phyloP scores from a whole-genome alignment of 2,888 invertebrate genomes.

The Lasioglossum calceatum region DNA sequence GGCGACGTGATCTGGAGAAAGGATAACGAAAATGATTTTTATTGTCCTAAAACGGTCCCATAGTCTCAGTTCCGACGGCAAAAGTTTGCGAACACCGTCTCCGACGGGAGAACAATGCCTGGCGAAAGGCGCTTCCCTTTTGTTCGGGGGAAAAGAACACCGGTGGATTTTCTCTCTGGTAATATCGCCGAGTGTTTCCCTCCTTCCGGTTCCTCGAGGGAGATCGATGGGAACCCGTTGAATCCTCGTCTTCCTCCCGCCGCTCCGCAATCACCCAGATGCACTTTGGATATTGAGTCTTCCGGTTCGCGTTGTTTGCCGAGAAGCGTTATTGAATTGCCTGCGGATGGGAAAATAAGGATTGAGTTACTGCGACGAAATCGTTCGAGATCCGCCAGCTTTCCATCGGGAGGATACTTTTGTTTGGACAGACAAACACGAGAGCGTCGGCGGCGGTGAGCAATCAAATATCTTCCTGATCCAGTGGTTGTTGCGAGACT shows the following conservation, averaged over 20 bases:
- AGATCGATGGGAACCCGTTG: slow-evolving; percentile 33
- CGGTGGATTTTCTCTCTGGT: not conserved
- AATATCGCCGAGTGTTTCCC: not conserved
- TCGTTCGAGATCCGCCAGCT: not conserved
- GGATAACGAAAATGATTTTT: not conserved
- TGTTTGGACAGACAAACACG: not conserved
- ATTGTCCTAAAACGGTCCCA: not conserved
- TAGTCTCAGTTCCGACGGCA: not conserved
- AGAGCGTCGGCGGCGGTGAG: not conserved
- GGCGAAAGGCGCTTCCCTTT: slow-evolving; percentile 7
- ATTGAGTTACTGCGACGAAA: not conserved
- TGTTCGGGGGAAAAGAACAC: not conserved
- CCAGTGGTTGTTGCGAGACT: not conserved
- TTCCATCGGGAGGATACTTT: not conserved
- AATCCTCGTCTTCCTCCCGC: not conserved
- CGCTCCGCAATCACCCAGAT: slow-evolving; percentile 5
- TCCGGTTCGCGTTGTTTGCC: not conserved
- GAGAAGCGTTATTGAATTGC: slow-evolving; percentile 1
- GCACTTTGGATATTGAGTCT: slow-evolving; percentile 43
- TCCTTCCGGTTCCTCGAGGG: not conserved
- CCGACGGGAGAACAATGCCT: slow-evolving; percentile 9
- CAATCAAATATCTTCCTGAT: not conserved
- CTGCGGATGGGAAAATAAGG: not conserved
- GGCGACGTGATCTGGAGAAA: not conserved
- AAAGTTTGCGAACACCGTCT: not conserved